Conservation (phyloP, 2,797 vertebrate genomes). For the Onychomys leucogaster region DNA sequence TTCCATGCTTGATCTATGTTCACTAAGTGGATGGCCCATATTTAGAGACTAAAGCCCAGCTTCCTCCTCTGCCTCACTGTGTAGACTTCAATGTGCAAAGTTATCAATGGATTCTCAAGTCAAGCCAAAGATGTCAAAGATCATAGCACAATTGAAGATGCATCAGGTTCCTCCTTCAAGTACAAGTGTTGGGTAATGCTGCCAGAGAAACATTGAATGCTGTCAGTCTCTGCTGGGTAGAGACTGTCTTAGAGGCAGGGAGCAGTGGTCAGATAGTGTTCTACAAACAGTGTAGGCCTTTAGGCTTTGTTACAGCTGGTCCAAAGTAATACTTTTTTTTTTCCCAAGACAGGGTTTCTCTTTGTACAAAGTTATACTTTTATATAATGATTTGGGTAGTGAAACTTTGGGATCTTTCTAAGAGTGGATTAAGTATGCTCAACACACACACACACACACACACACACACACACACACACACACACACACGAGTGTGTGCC, state of each 20-base stretch:
- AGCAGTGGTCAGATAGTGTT: not conserved
- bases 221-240: not conserved
- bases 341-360: no score
- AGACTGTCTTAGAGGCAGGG: slow-evolving; percentile 14
- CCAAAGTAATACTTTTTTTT: slow-evolving; percentile 3
- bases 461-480: not conserved
- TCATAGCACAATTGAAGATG: not conserved
- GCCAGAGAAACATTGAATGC: not conserved
- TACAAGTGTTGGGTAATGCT: not conserved
- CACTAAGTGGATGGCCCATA: not conserved
- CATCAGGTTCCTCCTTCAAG: slow-evolving; percentile 1
- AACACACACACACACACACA: not conserved
- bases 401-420: slow-evolving; percentile 39
- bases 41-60: not conserved
- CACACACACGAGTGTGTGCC: not conserved
- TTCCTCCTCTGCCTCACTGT: not conserved
- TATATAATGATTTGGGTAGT: not conserved
- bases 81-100: not conserved
- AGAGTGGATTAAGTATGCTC: not conserved
- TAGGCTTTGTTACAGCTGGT: not conserved
- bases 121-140: slow-evolving; percentile 2
- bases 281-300: not conserved
- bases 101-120: not conserved
- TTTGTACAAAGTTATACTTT: not conserved
- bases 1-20: not conserved